phyloP scores from a whole-genome alignment of 2,113 vertebrate genomes.

The Sorex araneus region DNA sequence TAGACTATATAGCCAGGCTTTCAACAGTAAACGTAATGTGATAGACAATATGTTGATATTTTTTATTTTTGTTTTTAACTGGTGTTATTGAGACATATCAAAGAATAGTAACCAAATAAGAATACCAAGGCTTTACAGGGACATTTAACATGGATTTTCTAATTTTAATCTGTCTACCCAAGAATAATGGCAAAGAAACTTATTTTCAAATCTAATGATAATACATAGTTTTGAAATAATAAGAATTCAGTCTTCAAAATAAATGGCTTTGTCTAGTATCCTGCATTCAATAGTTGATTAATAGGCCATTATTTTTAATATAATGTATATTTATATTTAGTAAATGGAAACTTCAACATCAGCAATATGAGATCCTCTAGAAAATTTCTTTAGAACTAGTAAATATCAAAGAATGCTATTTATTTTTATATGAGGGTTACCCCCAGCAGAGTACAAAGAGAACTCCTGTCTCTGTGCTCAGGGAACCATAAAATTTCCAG shows the following conservation, averaged over 20 bases:
- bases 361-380: background rate
- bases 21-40: conserved; percentile 33
- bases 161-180: background rate
- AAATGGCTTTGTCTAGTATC: background rate
- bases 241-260: conserved; percentile 53
- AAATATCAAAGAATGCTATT: background rate
- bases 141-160: background rate
- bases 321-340: background rate
- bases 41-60: conserved; percentile 56
- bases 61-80: conserved; percentile 47
- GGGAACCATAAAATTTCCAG: no score
- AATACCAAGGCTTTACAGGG: background rate
- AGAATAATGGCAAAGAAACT: background rate
- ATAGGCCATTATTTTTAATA: conserved; percentile 23
- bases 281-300: background rate
- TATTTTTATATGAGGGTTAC: no score
- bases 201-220: conserved; percentile 37
- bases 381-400: background rate
- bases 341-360: background rate
- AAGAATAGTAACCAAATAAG: background rate
- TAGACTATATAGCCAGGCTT: conserved; percentile 29
- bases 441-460: no score
- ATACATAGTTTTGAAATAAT: background rate
- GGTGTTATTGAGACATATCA: conserved; percentile 38
- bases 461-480: no score